Conservation (phyloP, 2,113 vertebrate species). For the Lamprotornis superbus region DNA sequence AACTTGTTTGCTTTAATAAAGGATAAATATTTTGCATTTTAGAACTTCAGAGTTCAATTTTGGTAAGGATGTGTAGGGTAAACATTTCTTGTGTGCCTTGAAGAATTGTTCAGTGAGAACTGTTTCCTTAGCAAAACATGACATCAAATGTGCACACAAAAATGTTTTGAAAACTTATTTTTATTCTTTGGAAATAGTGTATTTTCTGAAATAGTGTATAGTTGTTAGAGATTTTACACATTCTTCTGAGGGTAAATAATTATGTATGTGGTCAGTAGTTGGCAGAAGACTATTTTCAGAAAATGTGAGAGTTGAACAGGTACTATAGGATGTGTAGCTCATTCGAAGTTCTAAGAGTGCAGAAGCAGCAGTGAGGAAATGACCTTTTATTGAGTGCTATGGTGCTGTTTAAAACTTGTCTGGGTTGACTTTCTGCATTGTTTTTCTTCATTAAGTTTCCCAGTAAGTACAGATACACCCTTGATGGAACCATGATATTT, state of each 20-base stretch:
- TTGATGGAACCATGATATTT: background rate
- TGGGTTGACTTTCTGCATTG: background rate
- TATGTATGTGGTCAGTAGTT: background rate
- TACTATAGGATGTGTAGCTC: background rate
- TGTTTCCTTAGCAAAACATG: background rate
- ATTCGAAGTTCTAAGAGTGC: rapidly evolving
- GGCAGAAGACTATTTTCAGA: background rate
- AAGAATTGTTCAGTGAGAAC: background rate
- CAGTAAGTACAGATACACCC: background rate
- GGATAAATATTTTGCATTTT: background rate
- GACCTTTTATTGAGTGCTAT: background rate
- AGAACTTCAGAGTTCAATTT: background rate
- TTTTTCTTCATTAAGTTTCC: background rate
- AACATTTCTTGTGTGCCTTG: background rate
- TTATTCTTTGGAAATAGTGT: background rate
- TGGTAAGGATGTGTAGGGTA: background rate
- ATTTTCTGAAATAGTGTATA: background rate
- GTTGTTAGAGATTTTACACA: background rate
- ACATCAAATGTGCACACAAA: background rate
- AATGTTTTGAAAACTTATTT: background rate
- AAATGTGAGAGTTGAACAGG: background rate
- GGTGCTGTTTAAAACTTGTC: background rate
- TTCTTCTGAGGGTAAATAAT: background rate
- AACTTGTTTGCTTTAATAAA: background rate
- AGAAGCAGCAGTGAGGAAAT: background rate